Evolutionary conservation across 1,140 invertebrate species (phyloP), one percentile per base, ranked within the genome.

Genomic region (Hyphantria cunea): DNA sequence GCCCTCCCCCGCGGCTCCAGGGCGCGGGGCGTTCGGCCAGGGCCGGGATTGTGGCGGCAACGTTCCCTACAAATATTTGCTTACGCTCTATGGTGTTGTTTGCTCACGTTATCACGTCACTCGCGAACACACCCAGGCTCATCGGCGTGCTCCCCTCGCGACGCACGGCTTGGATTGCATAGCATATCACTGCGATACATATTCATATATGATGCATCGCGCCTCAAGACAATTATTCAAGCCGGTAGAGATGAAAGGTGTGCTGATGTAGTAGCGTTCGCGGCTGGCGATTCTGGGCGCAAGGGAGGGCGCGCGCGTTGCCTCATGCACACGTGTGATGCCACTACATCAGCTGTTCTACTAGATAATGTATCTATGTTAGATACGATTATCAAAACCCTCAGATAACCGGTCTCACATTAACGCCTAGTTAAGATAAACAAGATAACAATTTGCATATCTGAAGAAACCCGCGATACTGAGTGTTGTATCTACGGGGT

Each of bases 361-460:
- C 71, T 78, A 84, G 78, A 82, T 84, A 84, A 75, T 70, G 78
- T 86, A 84, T 87, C 83, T 25, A 25, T 86, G 74, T 71, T 72
- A 80, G 82, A 81, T 82, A 81, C 80, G 78, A 85, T 83, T 89
- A 89, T 89, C 86, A 78, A 74, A 74, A 77, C 74, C 76, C 74
- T 80, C 81, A 87, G 86, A 88, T 89, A 89, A 82, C 80, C 77
- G 66, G 70, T 74, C 77, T 72, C 82, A 86, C 74, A 88, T 90
- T 88, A 88, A 72, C 86, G 70, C 73, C 78, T 87, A 86, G 86
- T 88, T 88, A 87, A 89, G 86, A 89, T 89, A 89, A 89, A 83
- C 68, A 68, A 88, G 86, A 89, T 89, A 88, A 87, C 84, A 78
- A 78, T 86, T 85, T 85, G 84, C 84, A 86, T 88, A 85, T 85